Base-by-base conservation (phyloP, 2,797 vertebrate genomes). In the Sebastes oblongus region DNA sequence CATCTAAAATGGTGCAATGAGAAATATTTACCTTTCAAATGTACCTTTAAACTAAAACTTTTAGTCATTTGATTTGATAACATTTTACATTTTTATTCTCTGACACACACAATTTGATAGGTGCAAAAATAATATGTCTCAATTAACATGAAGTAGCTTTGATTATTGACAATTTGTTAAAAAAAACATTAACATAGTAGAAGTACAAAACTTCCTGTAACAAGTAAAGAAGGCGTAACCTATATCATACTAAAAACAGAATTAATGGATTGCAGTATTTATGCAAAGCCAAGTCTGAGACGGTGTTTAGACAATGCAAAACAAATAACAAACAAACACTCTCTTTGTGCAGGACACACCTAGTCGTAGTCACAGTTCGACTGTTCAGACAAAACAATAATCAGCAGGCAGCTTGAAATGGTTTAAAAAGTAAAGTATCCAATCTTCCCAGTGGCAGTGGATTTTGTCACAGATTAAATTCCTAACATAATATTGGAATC, bases 11-110 rank as follows among this genome's bases (percentile, higher is more conserved):
- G 3, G 3, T 70, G 11, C 4, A 50, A 30, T 18, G 7, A 64
- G 6, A 73, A 61, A 54, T 29, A 29, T n/a, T 20, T 27, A 27
- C 25, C 25, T 27, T 27, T 27, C 25, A 27, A 27, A 27, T 27
- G 25, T 27, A 27, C 25, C 25, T 27, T 55, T 22, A 58, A 77
- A 76, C 30, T 55, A 69, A 79, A 62, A 54, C 0, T 2, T 58
- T 58, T 1, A 67, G 30, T 82, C 16, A 73, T 52, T 6, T 69
- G n/a, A 69, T 75, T 84, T 64, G 0, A 64, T 14, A 65, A 32
- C 25, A 39, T 50, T 71, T 80, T 71, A 68, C 16, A 36, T 72
- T 77, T 77, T 68, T 76, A 66, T 73, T 79, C 24, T 84, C 42
- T 59, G 29, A 80, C 20, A 72, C 16, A 77, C 59, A 75, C 39